Evolutionary conservation across 2,888 invertebrate genomes (phyloP).

Genomic region (Spilarctia lutea): DNA sequence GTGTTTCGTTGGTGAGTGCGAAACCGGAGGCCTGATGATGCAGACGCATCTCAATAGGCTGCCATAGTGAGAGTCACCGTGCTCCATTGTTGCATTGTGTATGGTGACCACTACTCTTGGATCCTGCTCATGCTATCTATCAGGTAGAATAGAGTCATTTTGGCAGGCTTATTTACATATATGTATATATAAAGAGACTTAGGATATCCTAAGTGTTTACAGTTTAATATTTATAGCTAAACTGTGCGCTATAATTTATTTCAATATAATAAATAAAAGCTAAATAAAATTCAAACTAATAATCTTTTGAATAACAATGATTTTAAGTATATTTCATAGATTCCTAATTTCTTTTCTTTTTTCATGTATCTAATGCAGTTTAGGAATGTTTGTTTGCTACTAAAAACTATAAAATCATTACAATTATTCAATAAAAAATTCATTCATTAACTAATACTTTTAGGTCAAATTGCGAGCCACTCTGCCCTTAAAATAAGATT

Average conservation of each 20-base stretch:
- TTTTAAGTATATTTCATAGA: not conserved
- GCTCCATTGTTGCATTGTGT: no score
- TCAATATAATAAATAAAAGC: not conserved
- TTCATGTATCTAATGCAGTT: not conserved
- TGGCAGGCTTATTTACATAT: no score
- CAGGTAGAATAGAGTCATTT: no score
- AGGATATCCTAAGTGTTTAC: not conserved
- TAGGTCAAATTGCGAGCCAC: not conserved
- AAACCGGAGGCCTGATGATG: no score
- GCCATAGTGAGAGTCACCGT: no score
- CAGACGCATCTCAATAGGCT: no score
- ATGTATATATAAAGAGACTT: no score
- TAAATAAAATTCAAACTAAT: not conserved
- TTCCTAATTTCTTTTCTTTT: not conserved
- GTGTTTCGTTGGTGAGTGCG: no score
- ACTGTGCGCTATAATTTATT: not conserved
- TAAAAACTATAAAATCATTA: not conserved
- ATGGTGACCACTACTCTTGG: no score
- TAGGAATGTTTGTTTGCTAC: not conserved
- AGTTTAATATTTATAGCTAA: not conserved
- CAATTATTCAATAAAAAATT: not conserved
- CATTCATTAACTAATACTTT: not conserved
- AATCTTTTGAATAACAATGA: not conserved
- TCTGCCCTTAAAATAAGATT: not conserved
- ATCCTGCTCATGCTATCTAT: no score